Evolutionary conservation across 2,797 vertebrate species (phyloP), one percentile per base, ranked within the genome.

Genomic region (Luscinia luscinia): DNA sequence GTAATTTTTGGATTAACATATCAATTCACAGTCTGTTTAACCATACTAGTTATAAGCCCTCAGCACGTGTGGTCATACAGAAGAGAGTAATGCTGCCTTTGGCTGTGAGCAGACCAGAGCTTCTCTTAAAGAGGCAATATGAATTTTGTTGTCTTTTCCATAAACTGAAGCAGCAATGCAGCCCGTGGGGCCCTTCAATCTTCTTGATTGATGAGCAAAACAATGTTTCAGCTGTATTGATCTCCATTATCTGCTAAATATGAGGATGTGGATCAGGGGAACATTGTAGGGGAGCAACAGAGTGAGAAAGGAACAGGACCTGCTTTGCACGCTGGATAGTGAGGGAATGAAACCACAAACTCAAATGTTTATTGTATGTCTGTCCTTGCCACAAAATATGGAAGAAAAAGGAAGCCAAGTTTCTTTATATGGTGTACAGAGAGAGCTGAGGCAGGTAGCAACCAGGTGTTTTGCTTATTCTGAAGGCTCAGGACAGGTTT

Each of bases 21-120:
- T 80, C 32, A 51, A 32, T 72, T 80, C 27, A 36, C 15, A 43
- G 3, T 19, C 43, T 80, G 21, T 8, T 22, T 58, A 41, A 46
- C 27, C 0, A 0, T 38, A 48, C 17, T n/a, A 59, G 43, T 70
- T 48, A 17, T 19, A 70, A 83, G 18, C 36, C 15, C 17, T 74
- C 13, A 22, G 23, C 18, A 1, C 17, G 15, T 0, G 0, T 46
- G 26, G 14, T 24, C 34, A 22, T 2, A 2, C 21, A 55, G 15
- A 27, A 54, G 11, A 48, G 8, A 48, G 7, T 21, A n/a, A 52
- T n/a, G 43, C n/a, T 72, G 18, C 9, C 22, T 79, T 84, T 75
- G 34, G 4, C n/a, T 57, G 6, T 21, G 41, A 89, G 64, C 18
- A 77, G 21, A 73, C 2, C 32, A 74, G 58, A 81, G 16, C 18